Evolutionary conservation across 2,888 invertebrate species (phyloP), one percentile per base, ranked within the genome.

Genomic region (Eretmocerus hayati): DNA sequence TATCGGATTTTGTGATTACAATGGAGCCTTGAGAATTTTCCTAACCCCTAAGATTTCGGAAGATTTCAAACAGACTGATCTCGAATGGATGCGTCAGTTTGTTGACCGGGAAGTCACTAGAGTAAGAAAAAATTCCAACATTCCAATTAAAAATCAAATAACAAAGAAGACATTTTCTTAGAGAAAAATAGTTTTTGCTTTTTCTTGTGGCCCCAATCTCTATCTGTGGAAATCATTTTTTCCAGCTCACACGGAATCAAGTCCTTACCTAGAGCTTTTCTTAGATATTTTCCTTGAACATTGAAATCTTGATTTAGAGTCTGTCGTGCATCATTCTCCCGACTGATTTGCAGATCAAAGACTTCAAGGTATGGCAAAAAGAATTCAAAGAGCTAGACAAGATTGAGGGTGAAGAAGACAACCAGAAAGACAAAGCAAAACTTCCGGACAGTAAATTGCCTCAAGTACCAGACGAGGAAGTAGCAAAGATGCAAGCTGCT

Each of bases 11-110:
- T 81, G 81, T 42, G 86, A 87, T 61, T 76, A 75, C 33, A 82
- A 81, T 56, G 85, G 85, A 16, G 79, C 81, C 2, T 77, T 85
- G 42, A 75, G 83, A 57, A 77, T 85, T 71, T 81, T 83, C 58
- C 69, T 76, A 36, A 64, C 79, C 40, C 83, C 84, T 0, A 66
- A 69, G 8, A 73, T 75, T 58, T 79, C 81, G 61, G 74, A 77
- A 63, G 68, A 71, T 21, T 70, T 73, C 55, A 69, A 74, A 55
- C 59, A 70, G 6, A 58, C 65, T 37, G 77, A 81, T 59, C 55
- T 71, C 19, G 60, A 58, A 4, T 66, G 67, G 66, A 60, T 67
- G 63, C 50, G 50, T 18, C 55, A 59, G 42, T 67, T 64, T 38
- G 46, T 66, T 11, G 58, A 67, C 20, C 59, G 60, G 15, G 66